Percentiles rank a stretch among this genome's conserved stretches.
Evolutionary conservation across 1,140 invertebrate genomes (phyloP).

Genomic region (Caenorhabditis remanei): DNA sequence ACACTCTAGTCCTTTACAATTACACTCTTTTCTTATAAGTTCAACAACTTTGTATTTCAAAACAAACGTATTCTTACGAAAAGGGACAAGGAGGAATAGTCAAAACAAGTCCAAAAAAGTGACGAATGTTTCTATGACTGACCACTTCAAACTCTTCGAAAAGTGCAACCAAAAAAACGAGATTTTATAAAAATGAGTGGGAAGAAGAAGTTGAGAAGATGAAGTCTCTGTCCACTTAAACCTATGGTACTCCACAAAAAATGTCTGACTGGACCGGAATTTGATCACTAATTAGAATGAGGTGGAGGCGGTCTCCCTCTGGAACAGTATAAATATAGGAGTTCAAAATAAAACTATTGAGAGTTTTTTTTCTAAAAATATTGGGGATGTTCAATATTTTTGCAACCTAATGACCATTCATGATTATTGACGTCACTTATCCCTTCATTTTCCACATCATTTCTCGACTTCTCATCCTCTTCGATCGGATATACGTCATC

Average conservation of each 20-base stretch:
- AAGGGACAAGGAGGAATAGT: background rate
- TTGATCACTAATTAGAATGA: background rate
- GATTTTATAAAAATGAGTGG: background rate
- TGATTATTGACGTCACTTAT: background rate
- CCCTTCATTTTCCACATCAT: background rate
- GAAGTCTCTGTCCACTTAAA: conserved; percentile 34
- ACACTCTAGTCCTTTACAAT: too few relatives aligned
- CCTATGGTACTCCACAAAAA: background rate
- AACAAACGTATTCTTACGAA: background rate
- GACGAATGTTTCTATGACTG: background rate
- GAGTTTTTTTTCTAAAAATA: too few relatives aligned
- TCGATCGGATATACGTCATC: background rate
- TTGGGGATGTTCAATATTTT: too few relatives aligned
- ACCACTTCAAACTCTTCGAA: conserved; percentile 31
- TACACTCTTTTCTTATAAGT: background rate
- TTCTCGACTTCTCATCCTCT: background rate
- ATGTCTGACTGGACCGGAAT: conserved; percentile 11
- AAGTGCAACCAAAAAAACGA: background rate
- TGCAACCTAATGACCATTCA: too few relatives aligned
- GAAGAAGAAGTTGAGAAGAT: conserved; percentile 14
- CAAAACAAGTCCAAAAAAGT: background rate
- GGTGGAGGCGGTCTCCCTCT: background rate
- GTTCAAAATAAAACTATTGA: background rate
- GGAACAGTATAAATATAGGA: background rate
- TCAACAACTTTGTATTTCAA: background rate